Base-by-base conservation (phyloP, 2,797 vertebrate species). In the Coregonus suidteri region DNA sequence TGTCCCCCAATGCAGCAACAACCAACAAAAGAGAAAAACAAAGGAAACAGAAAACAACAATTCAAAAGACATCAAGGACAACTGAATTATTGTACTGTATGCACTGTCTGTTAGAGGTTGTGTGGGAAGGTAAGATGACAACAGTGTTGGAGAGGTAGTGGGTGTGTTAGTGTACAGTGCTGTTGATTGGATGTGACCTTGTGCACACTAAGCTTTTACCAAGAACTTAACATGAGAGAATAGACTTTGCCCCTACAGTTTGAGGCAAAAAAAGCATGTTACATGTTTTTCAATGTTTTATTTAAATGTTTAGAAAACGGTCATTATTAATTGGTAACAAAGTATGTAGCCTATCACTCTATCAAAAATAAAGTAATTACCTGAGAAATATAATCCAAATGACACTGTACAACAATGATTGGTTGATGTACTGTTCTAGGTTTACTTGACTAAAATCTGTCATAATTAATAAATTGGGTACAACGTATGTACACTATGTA, bases 101-200 rank as follows among this genome's bases (percentile, higher is more conserved):
- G 25, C 25, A 25, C 25, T 25, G 25, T 25, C 25, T 62, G 56
- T 62, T 62, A 6, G 1, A 59, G 18, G 56, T 59, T 71, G 35
- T 71, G 41, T 71, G 69, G n/a, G 41, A 52, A 71, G 14, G 64
- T n/a, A 30, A 66, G 68, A 52, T 52, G 11, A 68, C 41, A 35
- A 35, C 25, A 47, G 7, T 70, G 11, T 51, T 47, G 37, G 6
- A 47, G 41, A 71, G n/a, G 69, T 25, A 18, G 9, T 41, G 11
- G 3, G 41, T 52, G 70, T 14, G n/a, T 71, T 25, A 71, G 30
- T 25, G 35, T 20, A 30, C 25, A 25, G 13, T 65, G 59, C 9
- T 62, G n/a, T 20, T 62, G 20, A n/a, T 6, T 20, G 59, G 11
- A 62, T 62, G 20, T 62, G 18, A 64, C 20, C 59, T 64, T 59